Percentiles rank a stretch among this genome's conserved stretches.
Evolutionary conservation across 2,113 vertebrate genomes (phyloP).

Genomic region (Hippoglossus stenolepis): DNA sequence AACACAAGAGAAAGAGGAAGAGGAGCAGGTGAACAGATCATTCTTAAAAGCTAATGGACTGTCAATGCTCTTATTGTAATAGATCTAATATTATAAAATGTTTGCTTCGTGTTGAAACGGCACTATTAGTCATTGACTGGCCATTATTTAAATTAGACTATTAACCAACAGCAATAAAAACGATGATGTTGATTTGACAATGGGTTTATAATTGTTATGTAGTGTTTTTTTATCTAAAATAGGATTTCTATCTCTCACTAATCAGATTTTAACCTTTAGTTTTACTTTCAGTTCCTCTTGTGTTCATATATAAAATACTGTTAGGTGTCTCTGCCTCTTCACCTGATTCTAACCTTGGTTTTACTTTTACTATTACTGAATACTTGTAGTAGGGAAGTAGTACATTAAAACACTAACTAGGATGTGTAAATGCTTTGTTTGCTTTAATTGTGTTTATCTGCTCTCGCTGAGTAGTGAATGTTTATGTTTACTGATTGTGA

Average conservation of each 20-base stretch:
- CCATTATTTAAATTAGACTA: constrained; percentile 38
- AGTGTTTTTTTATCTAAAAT: not conserved
- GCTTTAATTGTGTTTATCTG: not conserved
- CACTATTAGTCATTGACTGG: constrained; percentile 43
- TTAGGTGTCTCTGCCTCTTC: no score
- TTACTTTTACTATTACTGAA: no score
- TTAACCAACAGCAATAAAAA: constrained; percentile 12
- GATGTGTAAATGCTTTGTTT: not conserved
- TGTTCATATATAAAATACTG: no score
- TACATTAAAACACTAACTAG: not conserved
- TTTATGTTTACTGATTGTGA: not conserved
- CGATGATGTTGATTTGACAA: not conserved
- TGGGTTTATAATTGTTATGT: not conserved
- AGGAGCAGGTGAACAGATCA: constrained; percentile 63
- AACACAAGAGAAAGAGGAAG: constrained; percentile 56
- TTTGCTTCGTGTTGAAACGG: constrained; percentile 43
- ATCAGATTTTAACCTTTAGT: no score
- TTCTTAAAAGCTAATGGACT: constrained; percentile 79
- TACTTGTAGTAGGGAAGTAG: no score
- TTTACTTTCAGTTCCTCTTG: no score
- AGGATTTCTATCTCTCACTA: not conserved
- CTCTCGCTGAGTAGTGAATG: not conserved
- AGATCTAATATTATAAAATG: constrained; percentile 68
- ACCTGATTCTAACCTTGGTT: no score
- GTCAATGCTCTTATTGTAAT: constrained; percentile 69